These are phyloP conservation scores for Mycetomoellerius zeteki DNA, from an alignment of 1,140 invertebrate species.

Conservation along the genomic window DNA sequence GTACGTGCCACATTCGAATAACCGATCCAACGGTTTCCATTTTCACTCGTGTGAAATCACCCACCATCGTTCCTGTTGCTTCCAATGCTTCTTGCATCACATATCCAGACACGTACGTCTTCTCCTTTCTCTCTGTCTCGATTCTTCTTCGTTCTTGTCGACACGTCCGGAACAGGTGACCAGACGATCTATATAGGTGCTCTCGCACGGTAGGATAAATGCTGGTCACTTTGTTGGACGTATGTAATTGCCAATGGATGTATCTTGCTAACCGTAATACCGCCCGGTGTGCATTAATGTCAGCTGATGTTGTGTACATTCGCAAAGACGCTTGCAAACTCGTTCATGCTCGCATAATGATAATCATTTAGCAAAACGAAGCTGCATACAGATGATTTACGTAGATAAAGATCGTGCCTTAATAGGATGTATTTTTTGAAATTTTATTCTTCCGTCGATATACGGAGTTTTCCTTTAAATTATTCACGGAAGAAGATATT, in stretches of 20 bases:
- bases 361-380: constrained; percentile 33
- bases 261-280: constrained; percentile 49
- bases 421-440: background rate
- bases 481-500: background rate
- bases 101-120: constrained; percentile 51
- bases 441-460: background rate
- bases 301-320: constrained; percentile 31
- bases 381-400: background rate
- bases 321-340: constrained; percentile 20
- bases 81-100: constrained; percentile 54
- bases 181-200: constrained; percentile 51
- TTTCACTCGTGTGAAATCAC: constrained; percentile 44
- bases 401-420: background rate
- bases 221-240: constrained; percentile 53
- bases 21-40: constrained; percentile 35
- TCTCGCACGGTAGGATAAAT: constrained; percentile 47
- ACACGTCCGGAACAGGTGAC: constrained; percentile 55
- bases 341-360: background rate
- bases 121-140: constrained; percentile 37
- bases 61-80: constrained; percentile 30
- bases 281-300: constrained; percentile 36
- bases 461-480: background rate
- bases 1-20: constrained; percentile 11
- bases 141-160: constrained; percentile 66
- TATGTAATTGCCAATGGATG: constrained; percentile 59